phyloP scores from a whole-genome alignment of 2,113 vertebrate genomes.

The Morone saxatilis region DNA sequence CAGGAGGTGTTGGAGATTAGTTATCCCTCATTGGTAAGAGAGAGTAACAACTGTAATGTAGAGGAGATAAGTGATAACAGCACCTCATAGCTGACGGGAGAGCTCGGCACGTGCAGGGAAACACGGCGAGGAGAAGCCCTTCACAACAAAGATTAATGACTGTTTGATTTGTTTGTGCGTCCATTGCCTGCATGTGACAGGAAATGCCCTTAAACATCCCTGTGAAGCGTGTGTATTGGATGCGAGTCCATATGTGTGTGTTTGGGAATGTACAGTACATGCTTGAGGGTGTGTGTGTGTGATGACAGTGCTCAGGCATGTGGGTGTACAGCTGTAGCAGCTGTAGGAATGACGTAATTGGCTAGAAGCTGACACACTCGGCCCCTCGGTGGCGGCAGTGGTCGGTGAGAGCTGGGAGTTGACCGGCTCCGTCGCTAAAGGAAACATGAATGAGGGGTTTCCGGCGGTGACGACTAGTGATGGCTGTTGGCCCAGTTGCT shows the following conservation, averaged over 20 bases:
- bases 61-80: conserved; percentile 35
- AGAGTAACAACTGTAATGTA: conserved; percentile 36
- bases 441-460: conserved; percentile 68
- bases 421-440: background rate
- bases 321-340: conserved; percentile 70
- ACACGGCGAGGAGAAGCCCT: background rate
- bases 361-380: conserved; percentile 47
- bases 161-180: conserved; percentile 1
- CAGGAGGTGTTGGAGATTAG: conserved; percentile 43
- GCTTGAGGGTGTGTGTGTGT: conserved; percentile 10
- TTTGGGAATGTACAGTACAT: conserved; percentile 21
- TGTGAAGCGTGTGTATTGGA: background rate
- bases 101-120: background rate
- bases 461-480: conserved; percentile 30
- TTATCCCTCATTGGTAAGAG: conserved; percentile 33
- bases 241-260: background rate
- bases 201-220: conserved; percentile 33
- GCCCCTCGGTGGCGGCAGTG: conserved; percentile 23
- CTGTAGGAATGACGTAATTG: conserved; percentile 71
- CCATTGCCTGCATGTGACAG: conserved; percentile 1
- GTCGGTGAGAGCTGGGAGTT: conserved; percentile 23
- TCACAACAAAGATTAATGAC: conserved; percentile 8
- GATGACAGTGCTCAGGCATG: conserved; percentile 54
- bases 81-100: conserved; percentile 24
- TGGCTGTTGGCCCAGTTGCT: conserved; percentile 59